Conservation (phyloP, 2,113 vertebrate species). For the Catharus bicknelli region DNA sequence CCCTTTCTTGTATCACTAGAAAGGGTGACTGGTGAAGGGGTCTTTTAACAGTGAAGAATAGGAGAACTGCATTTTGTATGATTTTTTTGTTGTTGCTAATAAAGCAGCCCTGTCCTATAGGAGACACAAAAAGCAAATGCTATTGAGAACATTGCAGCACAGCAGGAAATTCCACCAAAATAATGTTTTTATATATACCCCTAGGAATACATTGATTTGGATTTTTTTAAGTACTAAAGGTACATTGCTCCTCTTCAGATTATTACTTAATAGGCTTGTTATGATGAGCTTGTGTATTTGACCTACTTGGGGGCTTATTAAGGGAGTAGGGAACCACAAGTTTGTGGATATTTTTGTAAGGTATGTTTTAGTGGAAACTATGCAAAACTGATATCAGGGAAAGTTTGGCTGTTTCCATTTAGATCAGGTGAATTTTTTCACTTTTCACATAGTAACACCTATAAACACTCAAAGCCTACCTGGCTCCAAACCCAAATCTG, state of each 20-base stretch:
- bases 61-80: neutral
- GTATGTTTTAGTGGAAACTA: neutral
- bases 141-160: neutral
- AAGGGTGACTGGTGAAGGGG: neutral
- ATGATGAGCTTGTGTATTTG: neutral
- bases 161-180: neutral
- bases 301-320: neutral
- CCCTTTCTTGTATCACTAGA: neutral
- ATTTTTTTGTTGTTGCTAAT: neutral
- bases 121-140: neutral
- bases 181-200: neutral
- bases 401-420: neutral
- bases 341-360: neutral
- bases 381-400: neutral
- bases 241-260: neutral
- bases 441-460: neutral
- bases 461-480: neutral
- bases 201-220: neutral
- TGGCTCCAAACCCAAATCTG: neutral
- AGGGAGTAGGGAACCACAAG: neutral
- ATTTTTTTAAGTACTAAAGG: neutral
- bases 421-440: neutral
- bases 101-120: neutral
- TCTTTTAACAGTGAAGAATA: neutral
- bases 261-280: neutral